Evolutionary conservation across 2,113 vertebrate genomes (phyloP), one percentile per base, ranked within the genome.

Genomic region (Caretta caretta): DNA sequence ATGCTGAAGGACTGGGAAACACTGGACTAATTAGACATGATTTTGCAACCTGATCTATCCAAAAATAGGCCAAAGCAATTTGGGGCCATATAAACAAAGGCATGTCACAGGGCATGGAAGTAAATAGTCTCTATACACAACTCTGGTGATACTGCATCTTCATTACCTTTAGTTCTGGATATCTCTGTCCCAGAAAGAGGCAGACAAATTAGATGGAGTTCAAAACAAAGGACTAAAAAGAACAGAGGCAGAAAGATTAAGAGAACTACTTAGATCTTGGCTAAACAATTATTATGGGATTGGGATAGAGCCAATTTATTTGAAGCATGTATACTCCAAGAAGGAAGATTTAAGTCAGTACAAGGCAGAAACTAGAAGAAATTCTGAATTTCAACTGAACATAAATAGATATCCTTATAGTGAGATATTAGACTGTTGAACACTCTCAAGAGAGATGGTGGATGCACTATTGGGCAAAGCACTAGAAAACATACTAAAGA

Each of bases 401-500:
- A 38, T 22, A 72, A 72, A n/a, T 17, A 38, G n/a, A 72, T 72
- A 38, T 72, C 87, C 85, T 96, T 95, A 92, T 90, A 95, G 96
- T 95, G 91, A 91, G 92, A 79, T 27, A 69, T 38, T 97, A 95
- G 96, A 85, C n/a, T 25, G 27, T 3, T 76, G 46, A 78, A 46
- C 42, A 27, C 42, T 29, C 93, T 90, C 97, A 80, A 92, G 84
- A 79, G 22, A 57, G 95, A 91, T 24, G 10, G 48, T 92, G 96
- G 79, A 59, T 79, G 59, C 10, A 81, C 46, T 84, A 81, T 84
- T 91, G 79, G 91, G 92, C 82, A 97, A 95, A 95, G 95, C 16
- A 95, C 24, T 80, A 96, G 86, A 93, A 97, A 95, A 94, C 10
- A 88, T 53, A 89, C 95, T 95, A 93, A 95, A 65, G 59, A 48